phyloP scores from a whole-genome alignment of 2,888 invertebrate genomes.

The Clusia tigrina region DNA sequence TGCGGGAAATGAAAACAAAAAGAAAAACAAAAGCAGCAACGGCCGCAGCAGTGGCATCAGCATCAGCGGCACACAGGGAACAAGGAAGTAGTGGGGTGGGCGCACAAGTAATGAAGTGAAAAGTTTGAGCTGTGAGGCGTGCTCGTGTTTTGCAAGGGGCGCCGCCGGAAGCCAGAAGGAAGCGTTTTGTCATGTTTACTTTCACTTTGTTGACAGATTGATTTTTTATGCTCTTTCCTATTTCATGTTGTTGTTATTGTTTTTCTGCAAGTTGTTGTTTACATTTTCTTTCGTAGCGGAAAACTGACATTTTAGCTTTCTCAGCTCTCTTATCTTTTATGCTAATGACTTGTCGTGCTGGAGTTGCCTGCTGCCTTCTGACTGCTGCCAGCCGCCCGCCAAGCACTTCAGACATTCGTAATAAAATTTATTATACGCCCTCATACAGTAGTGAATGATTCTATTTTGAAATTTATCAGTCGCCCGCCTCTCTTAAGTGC shows the following conservation, averaged over 20 bases:
- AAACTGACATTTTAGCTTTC: too few relatives aligned
- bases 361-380: neutral
- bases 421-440: neutral
- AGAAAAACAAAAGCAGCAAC: neutral
- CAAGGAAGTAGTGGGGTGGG: too few relatives aligned
- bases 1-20: constrained; percentile 8
- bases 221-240: constrained; percentile 44
- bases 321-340: constrained; percentile 5
- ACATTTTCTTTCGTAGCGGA: too few relatives aligned
- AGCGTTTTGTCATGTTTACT: constrained; percentile 31
- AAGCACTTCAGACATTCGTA: neutral
- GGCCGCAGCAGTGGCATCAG: neutral
- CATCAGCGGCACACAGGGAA: neutral
- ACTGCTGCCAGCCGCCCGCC: neutral
- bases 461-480: neutral
- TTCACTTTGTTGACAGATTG: constrained; percentile 47
- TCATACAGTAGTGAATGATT: neutral
- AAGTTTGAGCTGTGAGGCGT: neutral
- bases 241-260: constrained; percentile 43
- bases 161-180: too few relatives aligned
- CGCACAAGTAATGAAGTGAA: too few relatives aligned
- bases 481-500: neutral
- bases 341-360: neutral
- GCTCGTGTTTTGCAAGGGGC: neutral
- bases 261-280: too few relatives aligned